Base-by-base conservation (phyloP, 2,113 vertebrate genomes). In the Stercorarius parasiticus region DNA sequence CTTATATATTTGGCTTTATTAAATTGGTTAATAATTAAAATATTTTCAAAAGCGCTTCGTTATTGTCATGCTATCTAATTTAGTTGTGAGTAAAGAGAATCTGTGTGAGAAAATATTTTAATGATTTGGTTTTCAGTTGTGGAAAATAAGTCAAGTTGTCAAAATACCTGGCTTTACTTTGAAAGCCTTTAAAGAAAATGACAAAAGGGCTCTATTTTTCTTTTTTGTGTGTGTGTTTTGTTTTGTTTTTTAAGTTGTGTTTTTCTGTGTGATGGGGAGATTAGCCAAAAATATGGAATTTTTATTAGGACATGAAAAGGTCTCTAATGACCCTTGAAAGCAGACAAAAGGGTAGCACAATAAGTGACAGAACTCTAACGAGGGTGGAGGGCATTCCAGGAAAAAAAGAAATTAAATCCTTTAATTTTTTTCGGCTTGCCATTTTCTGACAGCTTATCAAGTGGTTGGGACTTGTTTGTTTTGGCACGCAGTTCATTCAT, bases 381-480 rank as follows among this genome's bases (percentile, higher is more conserved):
- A 97, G 94, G 79, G 74, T 97, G 86, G 95, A 97, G 92, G 94
- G 96, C 95, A 76, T 97, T 98, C 96, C 93, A 91, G 93, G 94
- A 93, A 96, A 96, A 95, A 97, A 96, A 96, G 97, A 97, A 97
- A 97, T 93, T 91, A 97, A 94, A 85, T 96, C 89, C 91, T 94
- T 97, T 96, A 94, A 89, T 97, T 96, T 96, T 97, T 96, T 97
- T 97, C 85, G 9, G 82, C 92, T 97, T 97, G 88, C 94, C 91
- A 94, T 97, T 97, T 98, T 97, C 94, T 98, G 88, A 96, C 96
- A 97, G 94, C 93, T 97, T 98, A 96, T 98, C 97, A 96, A 93
- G 88, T 95, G 93, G 58, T 95, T 90, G 70, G 71, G 95, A 96
- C 95, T 92, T 97, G 95, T 98, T 98, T 98, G 95, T 97, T 98